These are phyloP conservation scores for Drosophila cyrtoloma DNA, from an alignment of 2,888 invertebrate genomes.

Conservation along the genomic window DNA sequence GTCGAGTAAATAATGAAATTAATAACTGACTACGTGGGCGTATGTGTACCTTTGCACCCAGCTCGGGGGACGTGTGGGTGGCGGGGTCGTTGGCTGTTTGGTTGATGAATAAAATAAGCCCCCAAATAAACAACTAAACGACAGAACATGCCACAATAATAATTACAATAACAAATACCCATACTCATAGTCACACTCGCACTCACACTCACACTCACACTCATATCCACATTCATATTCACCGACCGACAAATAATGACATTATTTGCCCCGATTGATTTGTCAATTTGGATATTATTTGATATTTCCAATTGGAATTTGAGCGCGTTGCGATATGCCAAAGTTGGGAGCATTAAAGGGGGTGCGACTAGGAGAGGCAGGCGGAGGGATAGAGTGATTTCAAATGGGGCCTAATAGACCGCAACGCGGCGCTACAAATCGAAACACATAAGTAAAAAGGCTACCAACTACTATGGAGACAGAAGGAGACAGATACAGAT, in stretches of 20 bases:
- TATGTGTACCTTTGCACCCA: background rate
- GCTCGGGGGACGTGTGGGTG: background rate
- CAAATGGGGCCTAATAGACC: conserved; percentile 11
- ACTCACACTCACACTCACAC: background rate
- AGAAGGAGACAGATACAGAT: background rate
- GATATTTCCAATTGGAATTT: conserved; percentile 40
- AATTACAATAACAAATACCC: conserved; percentile 59
- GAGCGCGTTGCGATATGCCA: conserved; percentile 30
- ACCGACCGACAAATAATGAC: conserved; percentile 57
- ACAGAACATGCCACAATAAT: conserved; percentile 61
- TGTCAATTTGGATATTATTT: conserved; percentile 74
- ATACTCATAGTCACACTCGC: background rate
- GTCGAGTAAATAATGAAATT: conserved; percentile 72
- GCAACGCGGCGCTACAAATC: conserved; percentile 19
- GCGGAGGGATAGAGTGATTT: background rate
- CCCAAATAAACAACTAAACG: conserved; percentile 44
- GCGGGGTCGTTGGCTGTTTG: background rate
- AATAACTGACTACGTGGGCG: conserved; percentile 55
- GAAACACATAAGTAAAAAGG: background rate
- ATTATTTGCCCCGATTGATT: conserved; percentile 77
- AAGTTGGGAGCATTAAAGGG: background rate
- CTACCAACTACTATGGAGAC: background rate
- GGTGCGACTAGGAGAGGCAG: background rate
- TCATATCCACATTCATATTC: background rate
- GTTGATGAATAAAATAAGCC: conserved; percentile 30